Percentiles rank a stretch among this genome's conserved stretches.
Conservation (phyloP, 2,888 invertebrate genomes). For the Phengaris alcon region DNA sequence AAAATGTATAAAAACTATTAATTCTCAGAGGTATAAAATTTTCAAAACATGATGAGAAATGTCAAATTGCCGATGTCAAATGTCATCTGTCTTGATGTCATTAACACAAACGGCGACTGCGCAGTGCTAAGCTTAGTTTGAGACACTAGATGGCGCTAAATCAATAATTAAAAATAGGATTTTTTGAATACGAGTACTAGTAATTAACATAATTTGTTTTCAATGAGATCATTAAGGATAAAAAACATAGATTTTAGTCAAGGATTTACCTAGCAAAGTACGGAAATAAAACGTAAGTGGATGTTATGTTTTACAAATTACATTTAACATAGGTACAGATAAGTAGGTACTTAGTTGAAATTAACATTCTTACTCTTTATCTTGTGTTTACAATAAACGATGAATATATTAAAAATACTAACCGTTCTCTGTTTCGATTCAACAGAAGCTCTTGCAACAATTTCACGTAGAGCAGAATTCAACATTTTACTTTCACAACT, state of each 20-base stretch:
- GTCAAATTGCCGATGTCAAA: conserved; percentile 7
- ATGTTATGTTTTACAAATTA: no score
- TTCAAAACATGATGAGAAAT: conserved; percentile 17
- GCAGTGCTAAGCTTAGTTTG: conserved; percentile 8
- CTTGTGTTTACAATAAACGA: no score
- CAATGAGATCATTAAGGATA: no score
- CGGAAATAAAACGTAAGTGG: no score
- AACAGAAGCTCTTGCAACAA: conserved; percentile 62
- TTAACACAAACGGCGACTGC: not conserved
- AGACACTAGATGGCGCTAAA: conserved; percentile 29
- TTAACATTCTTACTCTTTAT: no score
- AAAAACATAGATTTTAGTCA: no score
- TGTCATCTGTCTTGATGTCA: conserved; percentile 17
- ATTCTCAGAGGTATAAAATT: not conserved
- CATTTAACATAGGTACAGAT: no score
- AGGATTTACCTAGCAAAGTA: no score
- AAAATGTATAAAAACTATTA: not conserved
- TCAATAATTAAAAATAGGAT: not conserved
- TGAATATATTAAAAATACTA: conserved; percentile 22
- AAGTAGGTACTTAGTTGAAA: not conserved
- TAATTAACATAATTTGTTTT: no score
- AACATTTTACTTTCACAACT: conserved; percentile 61
- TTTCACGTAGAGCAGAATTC: conserved; percentile 64
- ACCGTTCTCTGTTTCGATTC: conserved; percentile 64
- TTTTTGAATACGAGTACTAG: no score